Evolutionary conservation across 2,113 vertebrate genomes (phyloP).

Genomic region (Neotragus moschatus): DNA sequence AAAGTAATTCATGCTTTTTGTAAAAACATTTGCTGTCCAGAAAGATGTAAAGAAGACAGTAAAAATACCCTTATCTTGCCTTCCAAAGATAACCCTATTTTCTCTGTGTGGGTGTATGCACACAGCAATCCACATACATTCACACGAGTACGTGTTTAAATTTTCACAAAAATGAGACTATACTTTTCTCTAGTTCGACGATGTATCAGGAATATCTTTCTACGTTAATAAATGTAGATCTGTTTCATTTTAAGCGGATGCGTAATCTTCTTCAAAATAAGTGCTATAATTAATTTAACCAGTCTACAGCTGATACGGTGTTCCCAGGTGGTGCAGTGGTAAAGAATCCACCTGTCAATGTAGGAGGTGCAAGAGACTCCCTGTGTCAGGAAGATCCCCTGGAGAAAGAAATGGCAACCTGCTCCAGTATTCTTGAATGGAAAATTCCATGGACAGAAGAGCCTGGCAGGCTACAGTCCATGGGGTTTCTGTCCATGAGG

Average conservation of each 20-base stretch:
- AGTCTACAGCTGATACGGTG: constrained; percentile 11
- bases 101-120: neutral
- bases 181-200: neutral
- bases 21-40: neutral
- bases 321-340: neutral
- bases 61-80: neutral
- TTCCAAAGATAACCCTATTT: neutral
- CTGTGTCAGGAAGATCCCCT: neutral
- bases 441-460: neutral
- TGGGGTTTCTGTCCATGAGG: neutral
- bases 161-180: constrained; percentile 39
- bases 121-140: neutral
- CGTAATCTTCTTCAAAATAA: constrained; percentile 35
- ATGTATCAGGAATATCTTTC: neutral
- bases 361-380: neutral
- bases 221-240: neutral
- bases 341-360: neutral
- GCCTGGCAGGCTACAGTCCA: neutral
- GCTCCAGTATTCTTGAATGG: neutral
- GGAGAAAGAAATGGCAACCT: neutral
- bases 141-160: neutral
- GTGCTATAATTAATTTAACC: constrained; percentile 1
- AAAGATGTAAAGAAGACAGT: neutral
- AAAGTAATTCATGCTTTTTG: constrained; percentile 10
- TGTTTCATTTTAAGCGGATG: constrained; percentile 23